A percentile compares a stretch with the other conserved stretches of the same genome.
These are phyloP conservation scores for Acronicta psi DNA, from an alignment of 2,888 invertebrate species.

Conservation along the genomic window DNA sequence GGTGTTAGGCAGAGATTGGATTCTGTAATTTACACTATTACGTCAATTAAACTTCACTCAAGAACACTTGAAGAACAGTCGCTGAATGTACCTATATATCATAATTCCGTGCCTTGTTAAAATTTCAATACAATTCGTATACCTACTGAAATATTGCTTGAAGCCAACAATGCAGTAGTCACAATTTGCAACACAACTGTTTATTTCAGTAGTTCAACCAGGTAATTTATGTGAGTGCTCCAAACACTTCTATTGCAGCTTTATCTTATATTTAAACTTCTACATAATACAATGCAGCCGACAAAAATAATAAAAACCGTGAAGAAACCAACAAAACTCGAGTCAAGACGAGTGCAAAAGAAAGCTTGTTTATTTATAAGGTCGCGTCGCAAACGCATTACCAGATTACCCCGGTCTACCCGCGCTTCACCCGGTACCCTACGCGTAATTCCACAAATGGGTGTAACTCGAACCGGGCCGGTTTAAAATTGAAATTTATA, in stretches of 20 bases:
- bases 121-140: too few relatives aligned
- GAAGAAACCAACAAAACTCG: conserved; percentile 31
- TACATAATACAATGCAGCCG: conserved; percentile 38
- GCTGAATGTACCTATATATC: too few relatives aligned
- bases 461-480: conserved; percentile 82
- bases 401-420: conserved; percentile 67
- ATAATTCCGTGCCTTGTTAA: too few relatives aligned
- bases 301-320: conserved; percentile 41
- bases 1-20: too few relatives aligned
- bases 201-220: conserved; percentile 29
- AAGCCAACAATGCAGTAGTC: conserved; percentile 11
- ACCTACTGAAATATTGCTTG: background rate
- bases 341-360: conserved; percentile 52
- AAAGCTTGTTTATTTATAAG: conserved; percentile 72
- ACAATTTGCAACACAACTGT: conserved; percentile 32
- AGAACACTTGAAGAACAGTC: too few relatives aligned
- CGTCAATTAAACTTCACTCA: too few relatives aligned
- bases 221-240: conserved; percentile 46
- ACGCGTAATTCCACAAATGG: conserved; percentile 85
- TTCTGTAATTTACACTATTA: too few relatives aligned
- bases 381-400: conserved; percentile 75
- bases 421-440: conserved; percentile 35
- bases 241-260: conserved; percentile 26
- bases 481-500: conserved; percentile 89
- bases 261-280: conserved; percentile 5